phyloP scores from a whole-genome alignment of 1,140 invertebrate genomes.

The Rhagoletis pomonella region DNA sequence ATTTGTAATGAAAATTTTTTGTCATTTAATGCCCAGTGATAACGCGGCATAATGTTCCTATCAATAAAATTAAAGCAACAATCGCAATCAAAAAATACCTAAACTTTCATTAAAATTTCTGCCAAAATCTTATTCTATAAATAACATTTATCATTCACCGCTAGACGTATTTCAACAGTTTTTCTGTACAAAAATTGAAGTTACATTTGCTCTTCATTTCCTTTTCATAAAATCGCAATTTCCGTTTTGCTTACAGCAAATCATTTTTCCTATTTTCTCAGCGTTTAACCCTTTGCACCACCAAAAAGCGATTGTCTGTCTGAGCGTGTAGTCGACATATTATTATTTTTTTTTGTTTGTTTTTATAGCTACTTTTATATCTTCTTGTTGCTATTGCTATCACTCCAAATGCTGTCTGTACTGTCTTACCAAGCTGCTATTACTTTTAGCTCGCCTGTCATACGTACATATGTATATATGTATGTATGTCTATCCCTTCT shows the following conservation, averaged over 20 bases:
- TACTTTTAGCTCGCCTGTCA: too few relatives aligned
- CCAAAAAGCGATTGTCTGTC: neutral
- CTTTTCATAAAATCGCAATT: conserved; percentile 38
- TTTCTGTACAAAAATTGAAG: neutral
- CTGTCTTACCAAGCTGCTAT: too few relatives aligned
- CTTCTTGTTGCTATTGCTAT: too few relatives aligned
- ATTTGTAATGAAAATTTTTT: too few relatives aligned
- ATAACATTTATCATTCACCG: neutral
- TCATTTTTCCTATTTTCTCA: conserved; percentile 35
- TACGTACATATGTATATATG: neutral
- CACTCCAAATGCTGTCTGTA: too few relatives aligned
- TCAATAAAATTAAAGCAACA: neutral
- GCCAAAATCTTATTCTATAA: neutral
- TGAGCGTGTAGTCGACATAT: neutral
- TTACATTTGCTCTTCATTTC: conserved; percentile 30
- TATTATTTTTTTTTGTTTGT: neutral
- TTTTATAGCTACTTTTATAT: too few relatives aligned
- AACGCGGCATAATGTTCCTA: too few relatives aligned
- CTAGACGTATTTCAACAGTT: neutral
- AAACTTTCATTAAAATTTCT: neutral
- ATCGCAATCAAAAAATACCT: neutral
- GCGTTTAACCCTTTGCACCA: neutral
- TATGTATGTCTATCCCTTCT: neutral
- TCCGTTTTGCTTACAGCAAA: conserved; percentile 10
- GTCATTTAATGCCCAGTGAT: too few relatives aligned